phyloP scores from a whole-genome alignment of 2,888 invertebrate genomes.

The Sminthurides aquaticus region DNA sequence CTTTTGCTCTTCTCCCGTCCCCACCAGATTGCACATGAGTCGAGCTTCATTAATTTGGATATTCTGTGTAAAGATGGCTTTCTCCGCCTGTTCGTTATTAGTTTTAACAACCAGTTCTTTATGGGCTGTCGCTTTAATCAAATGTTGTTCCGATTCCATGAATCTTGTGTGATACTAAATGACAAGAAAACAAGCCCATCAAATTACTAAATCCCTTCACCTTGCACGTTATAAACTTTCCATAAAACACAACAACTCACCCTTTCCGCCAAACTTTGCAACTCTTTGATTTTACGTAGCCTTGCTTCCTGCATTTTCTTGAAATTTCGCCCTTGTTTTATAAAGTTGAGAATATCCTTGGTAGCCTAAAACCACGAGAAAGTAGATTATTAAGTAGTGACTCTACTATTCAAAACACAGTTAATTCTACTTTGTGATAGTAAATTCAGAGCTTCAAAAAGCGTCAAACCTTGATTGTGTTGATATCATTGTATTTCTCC shows the following conservation, averaged over 20 bases:
- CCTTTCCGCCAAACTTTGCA: conserved; percentile 26
- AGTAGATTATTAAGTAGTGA: neutral
- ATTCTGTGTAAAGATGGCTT: conserved; percentile 29
- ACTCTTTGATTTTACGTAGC: conserved; percentile 24
- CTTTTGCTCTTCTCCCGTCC: conserved; percentile 12
- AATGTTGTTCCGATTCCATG: conserved; percentile 21
- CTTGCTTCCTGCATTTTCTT: conserved; percentile 32
- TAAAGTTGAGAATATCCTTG: conserved; percentile 33
- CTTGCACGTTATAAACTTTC: no score
- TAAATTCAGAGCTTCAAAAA: no score
- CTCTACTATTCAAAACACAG: no score
- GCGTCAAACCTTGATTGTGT: conserved; percentile 27
- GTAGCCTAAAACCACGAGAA: conserved; percentile 25
- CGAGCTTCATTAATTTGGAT: conserved; percentile 24
- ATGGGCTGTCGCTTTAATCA: conserved; percentile 16
- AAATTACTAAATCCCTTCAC: no score
- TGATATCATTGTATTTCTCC: conserved; percentile 33
- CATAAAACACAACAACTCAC: no score
- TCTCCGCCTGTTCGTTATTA: conserved; percentile 25
- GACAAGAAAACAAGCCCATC: conserved; percentile 2
- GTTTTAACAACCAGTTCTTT: conserved; percentile 17
- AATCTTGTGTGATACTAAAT: conserved; percentile 31
- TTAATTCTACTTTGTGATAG: no score
- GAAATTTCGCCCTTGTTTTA: conserved; percentile 29
- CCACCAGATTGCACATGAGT: conserved; percentile 24